Evolutionary conservation across 2,113 vertebrate species (phyloP).

Genomic region (Oophaga pumilio): DNA sequence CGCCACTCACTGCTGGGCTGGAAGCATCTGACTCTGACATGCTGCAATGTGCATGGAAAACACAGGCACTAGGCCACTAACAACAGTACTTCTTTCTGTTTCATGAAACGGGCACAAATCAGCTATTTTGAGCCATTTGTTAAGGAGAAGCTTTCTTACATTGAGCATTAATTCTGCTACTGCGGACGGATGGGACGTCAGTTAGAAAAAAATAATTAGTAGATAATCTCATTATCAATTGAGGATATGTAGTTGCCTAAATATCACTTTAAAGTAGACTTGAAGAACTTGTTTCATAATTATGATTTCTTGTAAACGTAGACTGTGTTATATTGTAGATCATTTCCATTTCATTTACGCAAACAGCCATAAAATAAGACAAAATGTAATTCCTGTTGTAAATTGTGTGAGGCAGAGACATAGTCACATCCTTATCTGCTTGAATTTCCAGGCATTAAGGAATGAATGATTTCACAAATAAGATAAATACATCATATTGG

Average conservation of each 20-base stretch:
- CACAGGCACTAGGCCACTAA: too few species aligned
- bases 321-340: background rate
- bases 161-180: too few species aligned
- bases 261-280: background rate
- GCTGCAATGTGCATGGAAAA: too few species aligned
- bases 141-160: too few species aligned
- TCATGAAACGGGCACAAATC: too few species aligned
- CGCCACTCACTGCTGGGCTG: too few species aligned
- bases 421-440: background rate
- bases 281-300: background rate
- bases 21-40: too few species aligned
- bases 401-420: background rate
- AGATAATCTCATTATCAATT: constrained; percentile 1
- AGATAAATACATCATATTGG: background rate
- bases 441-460: background rate
- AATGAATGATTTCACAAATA: background rate
- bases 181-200: background rate
- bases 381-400: background rate
- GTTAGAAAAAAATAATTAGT: background rate
- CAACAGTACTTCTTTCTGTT: too few species aligned
- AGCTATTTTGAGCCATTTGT: too few species aligned
- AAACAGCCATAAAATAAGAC: background rate
- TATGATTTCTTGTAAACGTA: background rate
- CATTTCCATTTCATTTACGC: background rate
- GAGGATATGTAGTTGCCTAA: background rate